Evolutionary conservation across 2,113 vertebrate genomes (phyloP), one percentile per base, ranked within the genome.

Genomic region (Manacus vitellinus): DNA sequence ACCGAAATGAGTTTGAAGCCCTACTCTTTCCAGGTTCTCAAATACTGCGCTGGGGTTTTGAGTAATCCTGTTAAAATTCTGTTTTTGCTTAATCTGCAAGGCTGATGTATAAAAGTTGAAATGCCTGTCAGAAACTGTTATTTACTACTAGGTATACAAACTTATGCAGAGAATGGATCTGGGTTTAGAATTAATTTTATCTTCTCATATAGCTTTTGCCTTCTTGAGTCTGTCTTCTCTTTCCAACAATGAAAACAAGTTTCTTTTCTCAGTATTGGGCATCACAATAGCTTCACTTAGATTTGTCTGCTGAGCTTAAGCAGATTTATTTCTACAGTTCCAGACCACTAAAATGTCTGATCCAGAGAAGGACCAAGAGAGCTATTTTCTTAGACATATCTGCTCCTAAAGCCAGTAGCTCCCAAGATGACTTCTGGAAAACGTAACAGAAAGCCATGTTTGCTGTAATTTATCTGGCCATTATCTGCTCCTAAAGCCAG

Each of bases 311-410:
- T 66, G 37, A 76, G 65, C 39, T 86, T 56, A 85, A 75, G 44
- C 0, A 1, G 22, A 75, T 18, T 9, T n/a, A 37, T 70, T 63
- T 88, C 47, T 61, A 46, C 20, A 55, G 19, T 63, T 76, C 39
- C 27, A 62, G 58, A 58, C 15, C 66, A 59, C 46, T 30, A 52
- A 9, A 47, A 43, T 0, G 0, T 47, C 4, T 75, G 12, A 27
- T 49, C 20, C 67, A 61, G 1, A 46, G 24, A 85, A 85, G 12
- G 33, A 68, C 3, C 0, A 2, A 67, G 11, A 10, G 27, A 90
- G 15, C 28, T 68, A 25, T n/a, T 88, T 67, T 12, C 74, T 75
- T 58, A 54, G 46, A 54, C 6, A 6, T 14, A 1, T 31, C 81
- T 54, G 41, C 74, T 74, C 59, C 12, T 72, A 78, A 78, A 49